A percentile compares a stretch with the other conserved stretches of the same genome.
Conservation (phyloP, 2,888 invertebrate genomes). For the Bruchidius siliquastri region DNA sequence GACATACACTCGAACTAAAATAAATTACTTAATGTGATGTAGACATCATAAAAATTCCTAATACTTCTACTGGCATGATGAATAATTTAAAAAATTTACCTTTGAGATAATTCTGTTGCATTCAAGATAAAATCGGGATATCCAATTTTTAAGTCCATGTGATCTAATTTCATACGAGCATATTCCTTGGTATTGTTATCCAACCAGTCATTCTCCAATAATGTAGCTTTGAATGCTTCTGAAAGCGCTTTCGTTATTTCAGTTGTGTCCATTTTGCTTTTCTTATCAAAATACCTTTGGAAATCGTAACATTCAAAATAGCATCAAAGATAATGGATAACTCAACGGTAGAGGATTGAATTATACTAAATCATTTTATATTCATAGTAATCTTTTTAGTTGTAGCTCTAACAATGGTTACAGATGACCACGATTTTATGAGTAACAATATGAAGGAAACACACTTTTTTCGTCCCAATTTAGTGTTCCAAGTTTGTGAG, state of each 20-base stretch:
- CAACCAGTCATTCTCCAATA: constrained; percentile 79
- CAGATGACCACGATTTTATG: too few relatives aligned
- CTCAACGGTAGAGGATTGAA: too few relatives aligned
- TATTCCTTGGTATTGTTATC: constrained; percentile 76
- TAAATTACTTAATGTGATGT: too few relatives aligned
- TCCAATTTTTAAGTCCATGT: constrained; percentile 84
- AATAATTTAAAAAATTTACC: background rate
- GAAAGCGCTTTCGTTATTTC: constrained; percentile 86
- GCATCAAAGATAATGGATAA: background rate
- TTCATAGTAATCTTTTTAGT: too few relatives aligned
- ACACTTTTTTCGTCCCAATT: too few relatives aligned
- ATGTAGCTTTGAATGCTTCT: constrained; percentile 75
- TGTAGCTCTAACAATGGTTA: too few relatives aligned
- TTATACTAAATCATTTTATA: too few relatives aligned
- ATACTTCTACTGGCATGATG: too few relatives aligned
- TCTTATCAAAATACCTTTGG: constrained; percentile 77
- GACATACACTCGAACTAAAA: too few relatives aligned
- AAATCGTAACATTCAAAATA: background rate
- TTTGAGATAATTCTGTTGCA: constrained; percentile 58
- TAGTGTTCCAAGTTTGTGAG: too few relatives aligned
- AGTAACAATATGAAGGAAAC: too few relatives aligned
- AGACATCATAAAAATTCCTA: too few relatives aligned
- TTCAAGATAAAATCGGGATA: constrained; percentile 87
- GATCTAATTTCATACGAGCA: constrained; percentile 77
- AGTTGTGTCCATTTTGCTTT: constrained; percentile 79